phyloP scores from a whole-genome alignment of 2,797 vertebrate species.

The Decapterus maruadsi region DNA sequence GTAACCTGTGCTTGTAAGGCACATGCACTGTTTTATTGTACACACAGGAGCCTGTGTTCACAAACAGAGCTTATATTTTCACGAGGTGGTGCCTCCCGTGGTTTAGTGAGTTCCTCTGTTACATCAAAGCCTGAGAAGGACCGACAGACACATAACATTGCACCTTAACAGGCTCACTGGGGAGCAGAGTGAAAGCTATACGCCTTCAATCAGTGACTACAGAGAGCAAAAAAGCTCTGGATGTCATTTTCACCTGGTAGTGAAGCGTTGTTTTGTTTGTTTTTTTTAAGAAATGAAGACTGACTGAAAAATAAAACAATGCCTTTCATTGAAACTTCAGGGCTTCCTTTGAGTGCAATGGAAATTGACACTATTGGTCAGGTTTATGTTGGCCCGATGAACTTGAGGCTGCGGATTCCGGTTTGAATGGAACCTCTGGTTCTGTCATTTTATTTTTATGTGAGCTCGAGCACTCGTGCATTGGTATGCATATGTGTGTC shows the following conservation, averaged over 20 bases:
- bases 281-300: conserved; percentile 11
- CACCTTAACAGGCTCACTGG: conserved; percentile 44
- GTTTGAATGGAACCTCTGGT: conserved; percentile 40
- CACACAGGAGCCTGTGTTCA: conserved; percentile 71
- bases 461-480: conserved; percentile 23
- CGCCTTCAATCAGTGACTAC: background rate
- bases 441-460: conserved; percentile 48
- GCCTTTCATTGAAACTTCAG: conserved; percentile 14
- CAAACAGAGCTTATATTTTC: conserved; percentile 79
- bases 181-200: conserved; percentile 13
- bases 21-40: conserved; percentile 59
- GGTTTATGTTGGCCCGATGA: conserved; percentile 44
- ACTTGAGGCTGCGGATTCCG: conserved; percentile 8
- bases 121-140: conserved; percentile 74
- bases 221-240: conserved; percentile 21
- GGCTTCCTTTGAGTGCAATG: conserved; percentile 4
- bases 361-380: conserved; percentile 37
- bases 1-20: conserved; percentile 69
- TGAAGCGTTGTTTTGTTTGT: background rate
- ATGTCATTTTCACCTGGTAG: conserved; percentile 42
- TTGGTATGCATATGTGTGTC: conserved; percentile 64
- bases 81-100: conserved; percentile 71
- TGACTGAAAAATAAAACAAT: conserved; percentile 13
- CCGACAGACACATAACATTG: conserved; percentile 46
- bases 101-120: conserved; percentile 67